phyloP scores from a whole-genome alignment of 1,140 invertebrate genomes.

The Heliconius hewitsoni region DNA sequence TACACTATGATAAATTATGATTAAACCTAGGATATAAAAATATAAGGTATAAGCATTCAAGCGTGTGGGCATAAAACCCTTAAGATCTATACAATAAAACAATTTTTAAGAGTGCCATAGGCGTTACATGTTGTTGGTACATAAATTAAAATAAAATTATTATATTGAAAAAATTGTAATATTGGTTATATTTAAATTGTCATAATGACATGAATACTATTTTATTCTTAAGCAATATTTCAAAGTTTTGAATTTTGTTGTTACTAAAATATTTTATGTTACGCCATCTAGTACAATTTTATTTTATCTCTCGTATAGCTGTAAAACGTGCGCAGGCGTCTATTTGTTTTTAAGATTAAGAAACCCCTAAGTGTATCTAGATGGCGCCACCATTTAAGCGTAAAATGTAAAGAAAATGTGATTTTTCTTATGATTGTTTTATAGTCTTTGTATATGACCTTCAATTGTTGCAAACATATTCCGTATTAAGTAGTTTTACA shows the following conservation, averaged over 20 bases:
- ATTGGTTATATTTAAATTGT: too few relatives aligned
- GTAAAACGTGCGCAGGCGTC: background rate
- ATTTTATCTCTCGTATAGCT: background rate
- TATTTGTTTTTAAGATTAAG: background rate
- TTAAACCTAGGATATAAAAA: too few relatives aligned
- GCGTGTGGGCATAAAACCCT: too few relatives aligned
- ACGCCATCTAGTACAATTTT: background rate
- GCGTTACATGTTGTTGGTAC: too few relatives aligned
- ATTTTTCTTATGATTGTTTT: background rate
- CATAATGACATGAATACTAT: too few relatives aligned
- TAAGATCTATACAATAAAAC: too few relatives aligned
- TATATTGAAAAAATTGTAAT: too few relatives aligned
- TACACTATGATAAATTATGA: too few relatives aligned
- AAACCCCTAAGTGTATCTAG: background rate
- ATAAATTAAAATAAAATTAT: too few relatives aligned
- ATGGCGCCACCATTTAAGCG: background rate
- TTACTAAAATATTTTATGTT: background rate
- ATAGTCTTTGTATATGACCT: background rate
- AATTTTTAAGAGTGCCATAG: too few relatives aligned
- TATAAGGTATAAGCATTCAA: too few relatives aligned
- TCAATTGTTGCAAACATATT: background rate
- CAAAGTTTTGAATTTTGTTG: background rate
- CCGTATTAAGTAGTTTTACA: background rate
- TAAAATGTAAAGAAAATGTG: background rate
- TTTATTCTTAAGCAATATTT: too few relatives aligned